phyloP scores from a whole-genome alignment of 2,888 invertebrate genomes.

The Invenusta paracnida region DNA sequence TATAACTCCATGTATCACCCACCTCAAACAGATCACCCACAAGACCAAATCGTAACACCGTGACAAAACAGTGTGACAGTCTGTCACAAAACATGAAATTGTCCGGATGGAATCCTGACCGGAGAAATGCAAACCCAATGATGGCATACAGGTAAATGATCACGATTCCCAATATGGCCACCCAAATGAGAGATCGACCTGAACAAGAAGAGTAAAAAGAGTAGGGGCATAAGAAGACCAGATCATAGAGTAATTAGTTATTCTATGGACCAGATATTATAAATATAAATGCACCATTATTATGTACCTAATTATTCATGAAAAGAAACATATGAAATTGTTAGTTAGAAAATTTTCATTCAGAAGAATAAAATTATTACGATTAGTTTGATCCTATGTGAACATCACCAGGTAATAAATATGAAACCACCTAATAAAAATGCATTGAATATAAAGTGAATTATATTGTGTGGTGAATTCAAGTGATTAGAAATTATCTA shows the following conservation, averaged over 20 bases:
- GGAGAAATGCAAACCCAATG: conserved; percentile 58
- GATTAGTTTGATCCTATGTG: too few relatives aligned
- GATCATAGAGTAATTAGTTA: background rate
- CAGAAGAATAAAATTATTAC: too few relatives aligned
- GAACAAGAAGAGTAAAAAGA: conserved; percentile 45
- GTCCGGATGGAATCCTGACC: conserved; percentile 57
- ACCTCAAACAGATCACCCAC: conserved; percentile 60
- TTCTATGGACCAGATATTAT: too few relatives aligned
- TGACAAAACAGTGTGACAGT: conserved; percentile 59
- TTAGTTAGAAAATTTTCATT: too few relatives aligned
- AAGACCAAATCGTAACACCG: conserved; percentile 59
- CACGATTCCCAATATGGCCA: conserved; percentile 58
- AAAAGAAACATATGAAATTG: too few relatives aligned
- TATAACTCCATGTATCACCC: conserved; percentile 45
- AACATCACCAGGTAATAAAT: too few relatives aligned
- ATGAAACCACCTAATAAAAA: too few relatives aligned
- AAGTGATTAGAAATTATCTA: too few relatives aligned
- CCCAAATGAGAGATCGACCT: conserved; percentile 60
- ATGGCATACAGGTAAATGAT: conserved; percentile 60
- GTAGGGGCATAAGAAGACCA: background rate
- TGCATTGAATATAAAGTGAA: too few relatives aligned
- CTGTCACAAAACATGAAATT: conserved; percentile 55
- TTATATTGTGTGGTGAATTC: too few relatives aligned
- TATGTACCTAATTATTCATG: too few relatives aligned
- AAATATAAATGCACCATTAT: too few relatives aligned